Evolutionary conservation across 2,888 invertebrate genomes (phyloP), one percentile per base, ranked within the genome.

Genomic region (Gastracanthus pulcherrimus): DNA sequence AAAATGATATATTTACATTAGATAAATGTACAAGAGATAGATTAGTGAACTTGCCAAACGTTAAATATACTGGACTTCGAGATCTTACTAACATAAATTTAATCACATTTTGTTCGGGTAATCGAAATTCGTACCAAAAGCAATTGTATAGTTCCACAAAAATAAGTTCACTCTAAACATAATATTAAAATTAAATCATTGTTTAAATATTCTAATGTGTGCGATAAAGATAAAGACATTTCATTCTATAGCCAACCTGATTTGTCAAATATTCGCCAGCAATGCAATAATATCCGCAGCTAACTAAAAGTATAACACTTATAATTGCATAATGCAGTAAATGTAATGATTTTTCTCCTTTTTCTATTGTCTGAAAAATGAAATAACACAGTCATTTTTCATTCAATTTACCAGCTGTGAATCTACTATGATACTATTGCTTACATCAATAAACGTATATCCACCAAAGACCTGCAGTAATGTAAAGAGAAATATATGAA

Each of bases 401-500:
- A 19, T 55, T n/a, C n/a, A n/a, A n/a, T n/a, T n/a, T n/a, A n/a
- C n/a, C n/a, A n/a, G n/a, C n/a, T n/a, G n/a, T n/a, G n/a, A 5
- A 58, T 16, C 13, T 23, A 9, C 38, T 7, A 9, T 13, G 9
- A 0, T n/a, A 16, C 13, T n/a, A n/a, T n/a, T 23, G 0, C 84
- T 86, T 41, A 87, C 86, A 13, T 74, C 64, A 41, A 84, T 62
- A 11, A 87, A 79, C 69, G 76, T 26, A 11, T 85, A 86, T 13
- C 84, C 86, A 38, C 83, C 80, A 7, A 83, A 81, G 72, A 86
- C 86, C 6, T 85, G 85, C 13, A 83, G 67, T 6, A 86, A 23
- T 11, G 84, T 86, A 45, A 83, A 83, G 48, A 74, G 83, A 3
- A 85, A 48, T 0, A 87, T 80, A 36, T 86, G 86, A n/a, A 86